Evolutionary conservation across 2,888 invertebrate species (phyloP).

Genomic region (Drymonia ruficornis): DNA sequence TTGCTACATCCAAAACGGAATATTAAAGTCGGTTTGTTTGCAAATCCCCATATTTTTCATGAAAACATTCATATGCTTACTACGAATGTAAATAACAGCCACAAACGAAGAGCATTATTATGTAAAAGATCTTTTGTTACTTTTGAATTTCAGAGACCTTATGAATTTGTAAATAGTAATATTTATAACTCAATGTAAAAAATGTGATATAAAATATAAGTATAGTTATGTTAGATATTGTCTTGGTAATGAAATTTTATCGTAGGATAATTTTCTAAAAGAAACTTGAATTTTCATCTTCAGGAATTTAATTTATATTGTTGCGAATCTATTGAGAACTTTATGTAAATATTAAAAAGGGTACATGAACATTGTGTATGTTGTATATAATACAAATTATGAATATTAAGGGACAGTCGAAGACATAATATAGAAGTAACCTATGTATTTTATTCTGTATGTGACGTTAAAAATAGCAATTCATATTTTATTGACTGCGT

Average conservation of each 20-base stretch:
- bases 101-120: slow-evolving; percentile 13
- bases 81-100: slow-evolving; percentile 39
- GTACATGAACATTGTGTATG: slow-evolving; percentile 13
- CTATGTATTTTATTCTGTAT: not conserved
- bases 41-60: slow-evolving; percentile 31
- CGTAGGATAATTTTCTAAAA: slow-evolving; percentile 48
- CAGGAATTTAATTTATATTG: slow-evolving; percentile 31
- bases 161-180: slow-evolving; percentile 43
- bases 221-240: slow-evolving; percentile 34
- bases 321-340: slow-evolving; percentile 29
- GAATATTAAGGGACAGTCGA: slow-evolving; percentile 12
- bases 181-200: slow-evolving; percentile 44
- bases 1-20: slow-evolving; percentile 31
- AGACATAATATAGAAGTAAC: slow-evolving; percentile 18
- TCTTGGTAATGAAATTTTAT: slow-evolving; percentile 37
- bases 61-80: slow-evolving; percentile 24
- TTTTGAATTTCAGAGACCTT: slow-evolving; percentile 32
- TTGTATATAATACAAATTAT: slow-evolving; percentile 29
- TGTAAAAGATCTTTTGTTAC: slow-evolving; percentile 15
- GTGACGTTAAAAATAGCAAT: not conserved
- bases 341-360: slow-evolving; percentile 35
- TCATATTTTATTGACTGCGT: not conserved
- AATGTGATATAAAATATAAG: slow-evolving; percentile 56
- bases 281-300: slow-evolving; percentile 35
- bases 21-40: slow-evolving; percentile 38